Evolutionary conservation across 2,888 invertebrate genomes (phyloP).

Genomic region (Idaea aversata): DNA sequence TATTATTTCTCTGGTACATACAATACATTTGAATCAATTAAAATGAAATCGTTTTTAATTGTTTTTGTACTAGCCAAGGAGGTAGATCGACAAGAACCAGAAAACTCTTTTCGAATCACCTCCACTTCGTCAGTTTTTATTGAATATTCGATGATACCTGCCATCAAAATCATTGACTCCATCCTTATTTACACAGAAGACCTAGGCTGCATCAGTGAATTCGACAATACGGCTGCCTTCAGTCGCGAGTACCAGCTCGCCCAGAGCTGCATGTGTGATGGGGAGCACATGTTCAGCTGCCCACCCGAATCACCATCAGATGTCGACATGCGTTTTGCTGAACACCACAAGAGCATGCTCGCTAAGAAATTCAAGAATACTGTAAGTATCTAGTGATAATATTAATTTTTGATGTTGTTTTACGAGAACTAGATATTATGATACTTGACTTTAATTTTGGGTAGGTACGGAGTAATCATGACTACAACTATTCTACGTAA

Average conservation of each 20-base stretch:
- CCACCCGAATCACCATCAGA: conserved; percentile 78
- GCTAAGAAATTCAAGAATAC: conserved; percentile 87
- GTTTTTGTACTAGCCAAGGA: no score
- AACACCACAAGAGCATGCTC: conserved; percentile 85
- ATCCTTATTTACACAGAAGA: conserved; percentile 75
- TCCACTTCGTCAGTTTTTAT: background rate
- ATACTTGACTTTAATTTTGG: no score
- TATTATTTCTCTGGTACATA: no score
- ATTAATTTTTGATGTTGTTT: background rate
- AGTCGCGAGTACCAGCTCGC: conserved; percentile 95
- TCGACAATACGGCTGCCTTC: conserved; percentile 97
- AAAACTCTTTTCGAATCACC: no score
- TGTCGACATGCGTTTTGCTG: conserved; percentile 84
- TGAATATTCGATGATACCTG: background rate
- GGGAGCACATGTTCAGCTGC: conserved; percentile 98
- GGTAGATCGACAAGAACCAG: no score
- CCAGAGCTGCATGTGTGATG: conserved; percentile 98
- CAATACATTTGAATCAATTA: no score
- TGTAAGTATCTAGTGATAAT: conserved; percentile 45
- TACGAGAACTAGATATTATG: no score
- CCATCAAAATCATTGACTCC: conserved; percentile 13
- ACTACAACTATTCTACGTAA: no score
- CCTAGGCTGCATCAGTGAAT: conserved; percentile 93
- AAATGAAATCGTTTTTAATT: no score
- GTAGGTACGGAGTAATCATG: no score